Base-by-base conservation (phyloP, 2,113 vertebrate species). In the Corapipo altera region DNA sequence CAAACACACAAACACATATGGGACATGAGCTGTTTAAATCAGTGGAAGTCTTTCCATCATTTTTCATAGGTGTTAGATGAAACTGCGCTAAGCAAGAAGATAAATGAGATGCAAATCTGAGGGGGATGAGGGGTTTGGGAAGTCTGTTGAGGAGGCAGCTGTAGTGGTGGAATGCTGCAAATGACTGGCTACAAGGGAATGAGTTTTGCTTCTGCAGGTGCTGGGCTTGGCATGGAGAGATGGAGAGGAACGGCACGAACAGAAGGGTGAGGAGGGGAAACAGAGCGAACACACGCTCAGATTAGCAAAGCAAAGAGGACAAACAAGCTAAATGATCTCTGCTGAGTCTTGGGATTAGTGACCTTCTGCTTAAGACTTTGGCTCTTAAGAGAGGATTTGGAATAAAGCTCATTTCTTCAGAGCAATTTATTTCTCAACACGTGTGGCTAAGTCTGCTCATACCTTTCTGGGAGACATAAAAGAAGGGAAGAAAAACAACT, bases 261-360 rank as follows among this genome's bases (percentile, higher is more conserved):
- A 14, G 15, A 30, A 90, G 14, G 9, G 44, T 75, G 46, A 1
- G 2, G 32, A 71, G 22, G 13, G 24, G 32, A 89, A 91, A 82
- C 16, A 0, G 2, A 62, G 27, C 2, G 27, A 93, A 78, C 52
- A n/a, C 44, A 69, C 1, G 0, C 28, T 49, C 65, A 81, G 61
- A 91, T 93, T 95, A 93, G 86, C 30, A 84, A 92, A 90, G 91
- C 76, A 92, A 92, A 96, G 44, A 92, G 14, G 19, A 86, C 85
- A 96, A 95, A 96, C 72, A 88, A 91, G 76, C 57, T 94, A 90
- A 96, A 91, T 93, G 33, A 93, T 93, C 92, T 95, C 88, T 78
- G 55, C 72, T 55, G 69, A 88, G 59, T 61, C 48, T 86, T 61
- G 57, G 90, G 88, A 96, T 96, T 96, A 96, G 79, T 89, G 93